Percentiles rank a stretch among this genome's conserved stretches.
Evolutionary conservation across 2,113 vertebrate genomes (phyloP).

Genomic region (Oriolus oriolus): DNA sequence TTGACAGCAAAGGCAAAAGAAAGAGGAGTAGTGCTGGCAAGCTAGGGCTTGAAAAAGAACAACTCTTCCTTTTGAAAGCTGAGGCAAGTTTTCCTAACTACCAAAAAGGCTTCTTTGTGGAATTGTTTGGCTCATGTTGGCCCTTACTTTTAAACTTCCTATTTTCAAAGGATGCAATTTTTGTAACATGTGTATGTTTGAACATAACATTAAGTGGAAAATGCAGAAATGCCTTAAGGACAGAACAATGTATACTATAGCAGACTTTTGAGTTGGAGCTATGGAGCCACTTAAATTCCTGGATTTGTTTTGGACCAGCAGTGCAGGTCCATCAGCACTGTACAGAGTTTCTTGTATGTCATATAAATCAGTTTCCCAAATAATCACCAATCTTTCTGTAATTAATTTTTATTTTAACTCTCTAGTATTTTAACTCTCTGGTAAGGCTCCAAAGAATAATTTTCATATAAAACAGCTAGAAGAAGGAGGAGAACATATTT

Average conservation of each 20-base stretch:
- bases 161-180: not conserved
- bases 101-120: rapidly evolving
- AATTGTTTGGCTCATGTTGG: not conserved
- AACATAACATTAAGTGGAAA: not conserved
- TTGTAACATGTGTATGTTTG: not conserved
- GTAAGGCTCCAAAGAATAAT: not conserved
- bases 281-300: not conserved
- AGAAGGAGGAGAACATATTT: not conserved
- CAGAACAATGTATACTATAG: rapidly evolving
- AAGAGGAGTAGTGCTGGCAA: not conserved
- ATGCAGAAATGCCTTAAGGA: not conserved
- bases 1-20: not conserved
- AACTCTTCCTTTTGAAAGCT: not conserved
- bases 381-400: not conserved
- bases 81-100: not conserved
- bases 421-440: not conserved
- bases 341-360: not conserved
- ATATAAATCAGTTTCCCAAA: not conserved
- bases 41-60: not conserved
- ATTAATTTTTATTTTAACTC: not conserved
- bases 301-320: not conserved
- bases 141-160: not conserved
- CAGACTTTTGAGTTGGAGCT: not conserved
- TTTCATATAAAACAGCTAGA: not conserved
- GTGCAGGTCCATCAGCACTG: not conserved